Percentiles rank a stretch among this genome's conserved stretches.
These are phyloP conservation scores for Trissolcus brochymenae DNA, from an alignment of 2,888 invertebrate species.

Conservation along the genomic window DNA sequence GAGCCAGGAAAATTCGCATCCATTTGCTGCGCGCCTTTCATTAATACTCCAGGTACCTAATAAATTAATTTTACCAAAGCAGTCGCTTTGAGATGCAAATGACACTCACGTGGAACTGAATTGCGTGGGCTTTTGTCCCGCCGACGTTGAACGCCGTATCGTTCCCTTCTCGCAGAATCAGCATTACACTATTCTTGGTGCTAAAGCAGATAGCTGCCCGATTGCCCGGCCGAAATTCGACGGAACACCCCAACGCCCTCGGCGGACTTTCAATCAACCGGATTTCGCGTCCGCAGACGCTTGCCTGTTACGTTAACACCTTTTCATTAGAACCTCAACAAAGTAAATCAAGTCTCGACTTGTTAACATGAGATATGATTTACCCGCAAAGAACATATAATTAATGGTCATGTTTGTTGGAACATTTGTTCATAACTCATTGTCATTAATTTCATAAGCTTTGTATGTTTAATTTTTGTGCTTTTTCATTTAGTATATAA, in stretches of 20 bases:
- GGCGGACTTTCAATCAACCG: conserved; percentile 4
- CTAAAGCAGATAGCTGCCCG: conserved; percentile 32
- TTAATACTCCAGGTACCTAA: conserved; percentile 48
- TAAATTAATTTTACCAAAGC: conserved; percentile 52
- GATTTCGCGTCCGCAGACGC: background rate
- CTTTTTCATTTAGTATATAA: too few relatives aligned
- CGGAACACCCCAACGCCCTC: background rate
- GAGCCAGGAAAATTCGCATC: conserved; percentile 27
- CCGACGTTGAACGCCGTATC: conserved; percentile 19
- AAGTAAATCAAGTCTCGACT: too few relatives aligned
- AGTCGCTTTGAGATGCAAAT: conserved; percentile 57
- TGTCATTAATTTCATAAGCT: too few relatives aligned
- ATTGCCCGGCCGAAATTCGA: conserved; percentile 36
- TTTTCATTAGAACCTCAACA: conserved; percentile 20
- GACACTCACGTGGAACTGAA: conserved; percentile 31
- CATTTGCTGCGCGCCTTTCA: conserved; percentile 50
- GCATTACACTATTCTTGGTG: conserved; percentile 46
- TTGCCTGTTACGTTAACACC: conserved; percentile 21
- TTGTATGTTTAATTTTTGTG: too few relatives aligned
- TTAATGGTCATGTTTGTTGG: conserved; percentile 4
- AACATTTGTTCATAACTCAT: too few relatives aligned
- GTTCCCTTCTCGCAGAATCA: conserved; percentile 14
- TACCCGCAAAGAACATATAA: conserved; percentile 7
- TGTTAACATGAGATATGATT: too few relatives aligned
- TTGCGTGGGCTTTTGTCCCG: conserved; percentile 35